Percentiles rank a stretch among this genome's conserved stretches.
phyloP scores from a whole-genome alignment of 2,888 invertebrate genomes.

The Philereme vetulata region DNA sequence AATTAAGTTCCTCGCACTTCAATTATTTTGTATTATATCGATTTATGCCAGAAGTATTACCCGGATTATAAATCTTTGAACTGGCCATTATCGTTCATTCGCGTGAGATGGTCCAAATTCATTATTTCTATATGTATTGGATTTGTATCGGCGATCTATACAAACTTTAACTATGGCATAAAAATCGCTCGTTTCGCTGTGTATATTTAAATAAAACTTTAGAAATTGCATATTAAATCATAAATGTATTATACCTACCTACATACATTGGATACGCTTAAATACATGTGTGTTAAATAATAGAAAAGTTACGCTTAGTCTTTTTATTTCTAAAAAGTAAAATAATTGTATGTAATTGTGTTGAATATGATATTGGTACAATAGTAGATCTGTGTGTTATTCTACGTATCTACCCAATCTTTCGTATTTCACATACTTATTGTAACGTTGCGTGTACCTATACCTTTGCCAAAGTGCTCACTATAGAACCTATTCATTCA shows the following conservation, averaged over 20 bases:
- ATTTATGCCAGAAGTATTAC: slow-evolving; percentile 41
- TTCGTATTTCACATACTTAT: slow-evolving; percentile 62
- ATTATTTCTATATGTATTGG: slow-evolving; percentile 75
- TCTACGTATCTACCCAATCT: slow-evolving; percentile 65
- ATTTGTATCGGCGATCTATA: slow-evolving; percentile 61
- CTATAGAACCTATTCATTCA: slow-evolving; percentile 47
- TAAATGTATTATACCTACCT: slow-evolving; percentile 56
- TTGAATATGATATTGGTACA: slow-evolving; percentile 76
- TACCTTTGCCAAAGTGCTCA: slow-evolving; percentile 51
- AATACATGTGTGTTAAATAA: slow-evolving; percentile 76
- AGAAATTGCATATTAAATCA: slow-evolving; percentile 50
- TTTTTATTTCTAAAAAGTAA: slow-evolving; percentile 70
- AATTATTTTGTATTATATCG: slow-evolving; percentile 49
- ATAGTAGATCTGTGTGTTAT: slow-evolving; percentile 81
- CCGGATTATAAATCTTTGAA: slow-evolving; percentile 15
- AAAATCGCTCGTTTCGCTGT: slow-evolving; percentile 37
- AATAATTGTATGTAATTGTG: slow-evolving; percentile 77
- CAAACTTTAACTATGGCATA: slow-evolving; percentile 34
- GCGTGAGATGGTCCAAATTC: slow-evolving; percentile 57
- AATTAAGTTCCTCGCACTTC: slow-evolving; percentile 60
- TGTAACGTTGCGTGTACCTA: slow-evolving; percentile 51
- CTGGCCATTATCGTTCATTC: slow-evolving; percentile 46
- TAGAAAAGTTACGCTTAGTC: slow-evolving; percentile 80
- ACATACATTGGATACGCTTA: slow-evolving; percentile 72
- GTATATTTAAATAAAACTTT: slow-evolving; percentile 48